Evolutionary conservation across 35 echinoderm and acorn worm genomes (phyloP), one percentile per base, ranked within the genome.

Genomic region (Eucidaris tribuloides): DNA sequence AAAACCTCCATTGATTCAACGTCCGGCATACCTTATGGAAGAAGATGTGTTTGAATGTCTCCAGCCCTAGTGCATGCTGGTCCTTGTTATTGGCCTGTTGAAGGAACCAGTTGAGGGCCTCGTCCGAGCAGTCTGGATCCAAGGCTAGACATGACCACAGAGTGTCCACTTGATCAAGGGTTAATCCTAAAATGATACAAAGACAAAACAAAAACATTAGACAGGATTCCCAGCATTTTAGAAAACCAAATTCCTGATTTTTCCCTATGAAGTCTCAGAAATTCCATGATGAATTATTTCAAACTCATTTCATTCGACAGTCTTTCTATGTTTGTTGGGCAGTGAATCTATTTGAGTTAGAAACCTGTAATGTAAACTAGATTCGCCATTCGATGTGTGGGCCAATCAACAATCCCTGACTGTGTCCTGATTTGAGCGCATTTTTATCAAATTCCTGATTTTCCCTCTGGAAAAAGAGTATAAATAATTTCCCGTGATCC

Each of bases 41-140:
- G 70, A 93, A 93, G 44, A 93, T 88, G 46, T 93, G 91, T 60
- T 93, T 93, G 77, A 93, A 93, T 25, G 77, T 89, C 78, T 93
- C 91, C 7, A 93, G 57, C 4, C 91, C 91, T n/a, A 93, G 57
- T 27, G 91, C 85, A 89, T 93, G 91, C 28, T 93, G 91, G 65
- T 93, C 91, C 44, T 93, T 88, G 79, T 89, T 93, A 11, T 86
- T 81, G 33, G 85, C 85, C 55, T 93, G 91, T 14, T 88, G 83
- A 28, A 88, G 60, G 45, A 89, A 93, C 91, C 91, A 93, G 81
- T 84, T 93, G 68, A 93, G 59, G 4, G 86, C 91, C 43, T 88
- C 91, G 76, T 93, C 91, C 38, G 63, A 82, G 70, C 91, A 93
- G 78, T 93, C 91, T 0, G 85, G n/a, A 49, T 93, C 91, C 35